Evolutionary conservation across 1,140 invertebrate species (phyloP), one percentile per base, ranked within the genome.

Genomic region (Bombus soroeensis): DNA sequence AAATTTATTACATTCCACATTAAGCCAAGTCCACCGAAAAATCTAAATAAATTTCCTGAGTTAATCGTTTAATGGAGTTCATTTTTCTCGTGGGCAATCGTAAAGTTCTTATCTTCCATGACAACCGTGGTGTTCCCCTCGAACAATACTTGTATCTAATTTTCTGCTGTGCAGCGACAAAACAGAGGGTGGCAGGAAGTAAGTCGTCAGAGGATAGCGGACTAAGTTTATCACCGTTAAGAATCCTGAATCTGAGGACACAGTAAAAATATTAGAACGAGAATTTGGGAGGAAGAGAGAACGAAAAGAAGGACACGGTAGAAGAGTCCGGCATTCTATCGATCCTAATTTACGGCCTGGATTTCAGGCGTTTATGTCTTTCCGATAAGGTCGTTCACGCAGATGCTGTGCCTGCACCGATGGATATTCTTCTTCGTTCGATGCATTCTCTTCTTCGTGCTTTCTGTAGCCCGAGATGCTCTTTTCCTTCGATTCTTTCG

Each of bases 321-420:
- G 91, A 92, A 92, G 91, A 94, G 94, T 95, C 95, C 94, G 86
- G 94, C 92, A 92, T 93, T 94, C 93, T 93, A 92, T 93, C 92
- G 93, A 95, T 95, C 94, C 94, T 95, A 95, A 95, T 95, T 95
- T 95, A 95, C 93, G 93, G 90, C 90, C 79, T 64, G 94, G 94
- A 95, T 95, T 95, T 92, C 93, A 92, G 91, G 89, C 93, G 93
- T 95, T 95, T 95, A 95, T 94, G 95, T 92, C 94, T 95, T 95
- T 95, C 94, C 95, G 93, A 95, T 95, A 93, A 94, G 93, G 93
- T 94, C 92, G 93, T 94, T 94, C 93, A 92, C 91, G 90, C 89
- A 88, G 93, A 93, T 94, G 93, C 93, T 87, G 89, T 86, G 88
- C 87, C 88, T 85, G 83, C 83, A 85, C 71, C 88, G 92, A 91